A percentile compares a stretch with the other conserved stretches of the same genome.
phyloP scores from a whole-genome alignment of 2,888 invertebrate genomes.

The Drosophila pullipes region DNA sequence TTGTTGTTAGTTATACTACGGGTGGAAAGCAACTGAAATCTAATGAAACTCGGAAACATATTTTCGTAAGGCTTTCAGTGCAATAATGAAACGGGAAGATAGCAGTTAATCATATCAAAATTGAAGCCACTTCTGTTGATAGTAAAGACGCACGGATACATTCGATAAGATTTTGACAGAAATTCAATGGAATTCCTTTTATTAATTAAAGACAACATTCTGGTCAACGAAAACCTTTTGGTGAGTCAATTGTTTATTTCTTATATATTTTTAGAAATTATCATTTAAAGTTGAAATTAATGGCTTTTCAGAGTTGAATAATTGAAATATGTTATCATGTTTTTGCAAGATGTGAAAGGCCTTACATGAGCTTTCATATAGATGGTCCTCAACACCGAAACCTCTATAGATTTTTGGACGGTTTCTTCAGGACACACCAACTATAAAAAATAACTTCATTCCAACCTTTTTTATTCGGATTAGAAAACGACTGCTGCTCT shows the following conservation, averaged over 20 bases:
- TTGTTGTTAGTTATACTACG: neutral
- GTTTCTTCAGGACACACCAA: neutral
- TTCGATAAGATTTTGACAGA: conserved; percentile 17
- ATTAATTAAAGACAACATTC: conserved; percentile 15
- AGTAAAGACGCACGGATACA: conserved; percentile 5
- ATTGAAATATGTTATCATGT: neutral
- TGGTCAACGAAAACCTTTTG: conserved; percentile 6
- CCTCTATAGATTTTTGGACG: neutral
- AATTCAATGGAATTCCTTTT: conserved; percentile 1
- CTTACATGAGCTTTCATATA: neutral
- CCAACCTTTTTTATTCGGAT: neutral
- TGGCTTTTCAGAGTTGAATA: neutral
- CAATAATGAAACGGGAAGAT: conserved; percentile 6
- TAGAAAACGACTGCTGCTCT: neutral
- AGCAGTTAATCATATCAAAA: conserved; percentile 12
- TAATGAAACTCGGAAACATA: neutral
- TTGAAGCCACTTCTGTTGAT: conserved; percentile 7
- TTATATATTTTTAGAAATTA: neutral
- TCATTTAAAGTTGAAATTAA: neutral
- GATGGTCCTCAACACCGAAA: neutral
- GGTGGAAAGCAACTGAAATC: conserved; percentile 8
- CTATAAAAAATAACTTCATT: neutral
- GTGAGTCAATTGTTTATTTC: conserved; percentile 1
- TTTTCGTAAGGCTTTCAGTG: neutral
- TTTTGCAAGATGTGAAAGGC: neutral